Base-by-base conservation (phyloP, 1,140 invertebrate species). In the Laupala kohalensis region DNA sequence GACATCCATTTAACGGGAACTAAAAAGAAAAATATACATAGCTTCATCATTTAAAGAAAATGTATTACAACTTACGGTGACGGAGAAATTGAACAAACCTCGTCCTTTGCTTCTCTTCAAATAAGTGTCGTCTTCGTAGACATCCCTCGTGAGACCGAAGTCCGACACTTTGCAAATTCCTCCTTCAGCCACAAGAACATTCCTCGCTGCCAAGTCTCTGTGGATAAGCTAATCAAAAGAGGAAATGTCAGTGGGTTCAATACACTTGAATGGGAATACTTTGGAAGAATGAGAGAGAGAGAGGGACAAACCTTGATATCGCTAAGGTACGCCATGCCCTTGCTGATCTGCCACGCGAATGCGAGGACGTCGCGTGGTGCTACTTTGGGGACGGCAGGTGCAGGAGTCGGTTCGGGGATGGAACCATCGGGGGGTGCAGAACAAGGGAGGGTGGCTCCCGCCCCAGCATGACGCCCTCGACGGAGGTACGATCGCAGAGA, bases 1-100 rank as follows among this genome's bases (percentile, higher is more conserved):
- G 92, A 91, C 88, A 95, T 91, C 93, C 93, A 96, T 79, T 92
- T 88, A 0, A 93, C 89, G 23, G 92, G 91, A 75, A 94, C 84
- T 89, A 77, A 72, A 83, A 65, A 27, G n/a, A 6, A 66, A 25
- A 66, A 68, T 13, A 53, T 53, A 53, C 1, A 19, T 53, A 9
- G 4, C 9, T 2, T 1, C 0, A 13, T 53, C 19, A 13, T 1
- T 19, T 53, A 53, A 53, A 53, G 37, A n/a, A n/a, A 4, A 25
- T 12, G 15, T 6, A 25, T 71, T 28, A n/a, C 12, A 37, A 13
- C 37, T 24, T 71, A 5, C 25, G 24, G 23, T n/a, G 5, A 37
- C 25, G 19, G 9, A 23, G 65, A 27, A 5, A 4, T 62, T 6
- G 24, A 73, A 71, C 63, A 73, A 78, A 89, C 88, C 87, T 86